Evolutionary conservation across 2,888 invertebrate species (phyloP), one percentile per base, ranked within the genome.

Genomic region (Pristionchus japonicus): DNA sequence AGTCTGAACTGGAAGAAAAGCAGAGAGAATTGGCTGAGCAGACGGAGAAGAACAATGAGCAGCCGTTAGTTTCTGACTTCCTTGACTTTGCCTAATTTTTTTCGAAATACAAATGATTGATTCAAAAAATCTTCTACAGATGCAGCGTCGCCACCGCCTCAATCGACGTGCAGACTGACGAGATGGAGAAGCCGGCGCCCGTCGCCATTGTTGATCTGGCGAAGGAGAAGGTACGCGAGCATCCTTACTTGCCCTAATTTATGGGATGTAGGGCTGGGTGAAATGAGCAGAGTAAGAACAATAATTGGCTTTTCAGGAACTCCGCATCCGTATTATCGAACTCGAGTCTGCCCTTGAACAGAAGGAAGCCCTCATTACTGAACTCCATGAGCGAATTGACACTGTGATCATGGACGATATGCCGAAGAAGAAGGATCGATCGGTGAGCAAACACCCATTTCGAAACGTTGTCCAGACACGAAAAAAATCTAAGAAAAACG

Each of bases 391-490:
- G 47, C 82, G 91, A 67, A 40, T 90, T 3, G 86, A 86, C 49
- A 67, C 89, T 11, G 91, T 91, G 80, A 88, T 88, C 85, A 88
- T 88, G 15, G 89, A 89, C 9, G 91, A 91, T 17, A 89, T 88
- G 64, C 91, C 90, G 4, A 84, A 84, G 67, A 90, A 90, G 74
- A 91, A 90, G 84, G 92, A 92, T 52, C 77, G 91, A 90, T 91
- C 91, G 89, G 92, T 92, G 61, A 88, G 84, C 4, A 20, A 20
- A 17, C n/a, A n/a, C n/a, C n/a, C n/a, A n/a, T n/a, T n/a, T n/a
- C n/a, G n/a, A n/a, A n/a, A n/a, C n/a, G n/a, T n/a, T n/a, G n/a
- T n/a, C n/a, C n/a, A n/a, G n/a, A n/a, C n/a, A n/a, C n/a, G n/a
- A n/a, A n/a, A n/a, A n/a, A n/a, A n/a, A n/a, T n/a, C n/a, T n/a